Base-by-base conservation (phyloP, 2,888 invertebrate species). In the Sturmia bella region DNA sequence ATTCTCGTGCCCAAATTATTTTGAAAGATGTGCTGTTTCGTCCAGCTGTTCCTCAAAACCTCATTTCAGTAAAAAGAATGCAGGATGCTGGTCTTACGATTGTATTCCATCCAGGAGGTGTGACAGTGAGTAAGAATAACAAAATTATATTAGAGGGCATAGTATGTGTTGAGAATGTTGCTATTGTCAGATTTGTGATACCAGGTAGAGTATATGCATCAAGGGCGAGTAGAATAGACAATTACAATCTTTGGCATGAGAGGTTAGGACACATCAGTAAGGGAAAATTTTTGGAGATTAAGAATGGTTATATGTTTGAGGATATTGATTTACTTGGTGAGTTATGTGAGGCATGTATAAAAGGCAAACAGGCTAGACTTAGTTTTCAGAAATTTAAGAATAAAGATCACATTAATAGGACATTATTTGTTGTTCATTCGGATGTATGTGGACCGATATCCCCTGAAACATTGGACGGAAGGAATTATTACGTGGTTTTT, bases 361-460 rank as follows among this genome's bases (percentile, higher is more conserved):
- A n/a, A n/a, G n/a, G n/a, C n/a, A n/a, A n/a, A n/a, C n/a, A n/a
- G n/a, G n/a, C n/a, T n/a, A n/a, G n/a, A 56, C 5, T 37, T 17
- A 56, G 19, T 37, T 12, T 56, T 11, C 3, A 13, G 12, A 56
- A 56, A 37, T 56, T 37, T 17, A 56, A 56, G 6, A 37, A 56
- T 17, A 56, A 37, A 19, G 17, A 37, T 19, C n/a, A 56, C 12
- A 56, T 37, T 56, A 17, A 17, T 6, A 37, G 56, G n/a, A 32
- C 56, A 27, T 81, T 89, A 43, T 88, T 87, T 85, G 84, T 88
- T 19, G 84, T 89, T 13, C 88, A 88, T 85, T 87, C 56, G 17
- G 56, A 56, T 32, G 32, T 56, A 4, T 56, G 56, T 32, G 54
- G 54, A 24, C 52, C 52, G 7, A 52, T 52, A 52, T 12, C 39